Evolutionary conservation across 2,888 invertebrate species (phyloP).

Genomic region (Cristatella mucedo): DNA sequence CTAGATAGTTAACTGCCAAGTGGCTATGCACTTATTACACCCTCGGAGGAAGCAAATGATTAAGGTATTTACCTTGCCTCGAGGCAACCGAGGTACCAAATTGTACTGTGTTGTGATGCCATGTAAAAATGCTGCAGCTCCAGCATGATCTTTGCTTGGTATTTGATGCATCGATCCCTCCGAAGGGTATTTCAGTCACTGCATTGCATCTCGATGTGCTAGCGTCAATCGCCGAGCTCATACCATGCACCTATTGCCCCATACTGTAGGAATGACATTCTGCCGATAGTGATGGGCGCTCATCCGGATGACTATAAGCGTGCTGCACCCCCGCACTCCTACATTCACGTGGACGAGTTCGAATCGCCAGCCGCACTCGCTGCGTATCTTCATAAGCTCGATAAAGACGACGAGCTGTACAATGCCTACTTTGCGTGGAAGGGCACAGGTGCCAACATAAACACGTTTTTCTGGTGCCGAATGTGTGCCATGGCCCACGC

Average conservation of each 20-base stretch:
- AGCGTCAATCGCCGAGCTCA: too few relatives aligned
- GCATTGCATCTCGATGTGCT: too few relatives aligned
- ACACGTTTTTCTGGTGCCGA: conserved; percentile 84
- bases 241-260: neutral
- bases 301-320: conserved; percentile 75
- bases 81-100: too few relatives aligned
- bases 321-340: conserved; percentile 73
- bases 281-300: conserved; percentile 92
- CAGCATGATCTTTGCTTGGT: too few relatives aligned
- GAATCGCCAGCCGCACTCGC: conserved; percentile 67
- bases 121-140: too few relatives aligned
- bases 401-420: conserved; percentile 68
- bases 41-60: too few relatives aligned
- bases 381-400: conserved; percentile 62
- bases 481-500: conserved; percentile 50
- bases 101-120: too few relatives aligned
- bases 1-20: too few relatives aligned
- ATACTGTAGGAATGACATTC: conserved; percentile 52
- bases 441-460: conserved; percentile 69
- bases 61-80: too few relatives aligned
- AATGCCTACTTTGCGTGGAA: conserved; percentile 85
- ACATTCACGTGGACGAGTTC: conserved; percentile 87
- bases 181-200: too few relatives aligned
- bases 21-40: too few relatives aligned
- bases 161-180: too few relatives aligned